A percentile compares a stretch with the other conserved stretches of the same genome.
Evolutionary conservation across 2,113 vertebrate species (phyloP).

Genomic region (Castor canadensis): DNA sequence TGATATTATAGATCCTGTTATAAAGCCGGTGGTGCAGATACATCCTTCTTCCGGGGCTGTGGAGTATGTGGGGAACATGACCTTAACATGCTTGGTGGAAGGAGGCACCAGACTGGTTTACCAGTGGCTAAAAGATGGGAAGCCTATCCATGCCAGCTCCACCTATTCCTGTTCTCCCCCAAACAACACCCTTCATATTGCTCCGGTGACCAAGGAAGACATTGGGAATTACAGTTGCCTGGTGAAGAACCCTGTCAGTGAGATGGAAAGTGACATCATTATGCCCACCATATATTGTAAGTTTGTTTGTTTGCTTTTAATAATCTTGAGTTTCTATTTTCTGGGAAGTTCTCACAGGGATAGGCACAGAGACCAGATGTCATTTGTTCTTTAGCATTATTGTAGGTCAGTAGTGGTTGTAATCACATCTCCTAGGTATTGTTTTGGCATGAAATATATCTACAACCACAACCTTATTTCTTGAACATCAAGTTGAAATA

Average conservation of each 20-base stretch:
- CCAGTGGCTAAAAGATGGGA: conserved; percentile 87
- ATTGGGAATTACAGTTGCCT: conserved; percentile 88
- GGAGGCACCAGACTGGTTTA: conserved; percentile 84
- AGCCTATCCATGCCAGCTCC: conserved; percentile 65
- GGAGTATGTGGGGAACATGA: conserved; percentile 86
- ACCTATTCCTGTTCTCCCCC: conserved; percentile 81
- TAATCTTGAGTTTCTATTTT: background rate
- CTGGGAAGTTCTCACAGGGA: background rate
- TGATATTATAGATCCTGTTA: conserved; percentile 83
- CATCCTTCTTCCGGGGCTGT: conserved; percentile 85
- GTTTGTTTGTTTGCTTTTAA: conserved; percentile 56
- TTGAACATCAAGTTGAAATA: conserved; percentile 4
- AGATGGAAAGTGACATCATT: conserved; percentile 84
- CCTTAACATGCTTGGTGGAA: conserved; percentile 82
- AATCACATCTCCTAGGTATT: background rate
- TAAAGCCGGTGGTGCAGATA: conserved; percentile 79
- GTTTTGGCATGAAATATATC: background rate
- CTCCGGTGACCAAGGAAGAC: conserved; percentile 86
- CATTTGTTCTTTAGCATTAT: background rate
- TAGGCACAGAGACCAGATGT: background rate
- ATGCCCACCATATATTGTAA: conserved; percentile 88
- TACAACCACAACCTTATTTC: background rate
- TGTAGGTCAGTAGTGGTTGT: background rate
- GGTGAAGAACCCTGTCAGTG: conserved; percentile 85
- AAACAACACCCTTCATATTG: conserved; percentile 83